Evolutionary conservation across 1,140 invertebrate genomes (phyloP).

Genomic region (Fopius arisanus): DNA sequence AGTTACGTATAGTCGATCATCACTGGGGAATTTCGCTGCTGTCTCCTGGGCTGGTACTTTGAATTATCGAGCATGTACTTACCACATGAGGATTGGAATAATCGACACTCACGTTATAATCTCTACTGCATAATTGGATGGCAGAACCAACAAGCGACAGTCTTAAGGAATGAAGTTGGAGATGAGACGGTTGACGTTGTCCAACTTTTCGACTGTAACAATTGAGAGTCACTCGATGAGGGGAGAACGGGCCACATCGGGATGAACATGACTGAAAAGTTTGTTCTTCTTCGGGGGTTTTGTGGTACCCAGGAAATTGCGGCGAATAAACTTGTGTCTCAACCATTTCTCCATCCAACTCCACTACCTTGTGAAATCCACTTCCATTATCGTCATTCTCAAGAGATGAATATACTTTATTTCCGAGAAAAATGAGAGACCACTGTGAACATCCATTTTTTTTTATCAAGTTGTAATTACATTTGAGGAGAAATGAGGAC

Average conservation of each 20-base stretch:
- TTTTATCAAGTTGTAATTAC: neutral
- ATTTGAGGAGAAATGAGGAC: neutral
- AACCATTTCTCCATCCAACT: neutral
- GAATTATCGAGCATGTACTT: neutral
- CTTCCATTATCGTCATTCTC: neutral
- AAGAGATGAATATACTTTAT: neutral
- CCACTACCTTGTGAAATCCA: neutral
- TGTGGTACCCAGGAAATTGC: slow-evolving; percentile 29
- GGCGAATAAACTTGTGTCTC: slow-evolving; percentile 32
- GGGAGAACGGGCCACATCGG: slow-evolving; percentile 18
- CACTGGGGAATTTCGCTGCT: neutral
- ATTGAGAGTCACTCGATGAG: slow-evolving; percentile 5
- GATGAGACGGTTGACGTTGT: neutral
- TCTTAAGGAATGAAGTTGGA: neutral
- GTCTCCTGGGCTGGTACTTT: neutral
- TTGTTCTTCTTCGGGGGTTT: slow-evolving; percentile 16
- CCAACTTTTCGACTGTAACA: neutral
- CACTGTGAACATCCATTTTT: neutral
- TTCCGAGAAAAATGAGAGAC: neutral
- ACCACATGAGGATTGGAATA: neutral
- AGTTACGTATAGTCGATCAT: slow-evolving; percentile 1
- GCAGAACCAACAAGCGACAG: no score
- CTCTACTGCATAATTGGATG: no score
- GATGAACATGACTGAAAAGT: slow-evolving; percentile 28
- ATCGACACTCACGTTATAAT: neutral